Base-by-base conservation (phyloP, 1,140 invertebrate species). In the Cyphomyrmex costatus region DNA sequence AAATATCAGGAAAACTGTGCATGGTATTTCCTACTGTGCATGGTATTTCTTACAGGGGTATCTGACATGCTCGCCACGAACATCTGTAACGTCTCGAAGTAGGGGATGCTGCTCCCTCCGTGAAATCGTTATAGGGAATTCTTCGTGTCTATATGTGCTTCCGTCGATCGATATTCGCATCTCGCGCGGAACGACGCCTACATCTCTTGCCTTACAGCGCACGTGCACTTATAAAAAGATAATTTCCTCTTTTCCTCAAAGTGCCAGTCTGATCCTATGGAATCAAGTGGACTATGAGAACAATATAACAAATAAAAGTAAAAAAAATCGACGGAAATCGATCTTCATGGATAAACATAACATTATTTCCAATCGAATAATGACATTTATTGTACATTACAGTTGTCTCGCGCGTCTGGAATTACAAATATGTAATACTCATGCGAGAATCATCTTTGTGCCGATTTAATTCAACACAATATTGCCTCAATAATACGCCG, bases 161-260 rank as follows among this genome's bases (percentile, higher is more conserved):
- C 71, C 53, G n/a, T 33, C 60, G 78, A 89, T 89, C 88, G 88
- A 89, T 89, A 89, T 88, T 78, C 71, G 78, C 74, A 86, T 77
- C 68, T 74, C 73, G 77, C 30, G 53, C 53, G 70, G 73, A 76
- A 76, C 74, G 70, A 88, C 88, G 87, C 65, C 87, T 89, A 89
- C 87, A 68, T 46, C 36, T 77, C 84, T 78, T 60, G 58, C 24
- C 51, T 56, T 24, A 61, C 27, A 21, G 21, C 83, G 27, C 85
- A 60, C 68, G 16, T 58, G 65, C 42, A 65, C 53, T 70, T 73
- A 49, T 83, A 86, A 88, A 89, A 84, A 86, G 66, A 56, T 88
- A 76, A 87, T 87, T 87, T 89, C 68, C 74, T 85, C 66, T 70
- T 36, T 51, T 19, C 1, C 33, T 27, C 21, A 30, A 33, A 42